Base-by-base conservation (phyloP, 2,113 vertebrate genomes). In the Nothobranchius furzeri region DNA sequence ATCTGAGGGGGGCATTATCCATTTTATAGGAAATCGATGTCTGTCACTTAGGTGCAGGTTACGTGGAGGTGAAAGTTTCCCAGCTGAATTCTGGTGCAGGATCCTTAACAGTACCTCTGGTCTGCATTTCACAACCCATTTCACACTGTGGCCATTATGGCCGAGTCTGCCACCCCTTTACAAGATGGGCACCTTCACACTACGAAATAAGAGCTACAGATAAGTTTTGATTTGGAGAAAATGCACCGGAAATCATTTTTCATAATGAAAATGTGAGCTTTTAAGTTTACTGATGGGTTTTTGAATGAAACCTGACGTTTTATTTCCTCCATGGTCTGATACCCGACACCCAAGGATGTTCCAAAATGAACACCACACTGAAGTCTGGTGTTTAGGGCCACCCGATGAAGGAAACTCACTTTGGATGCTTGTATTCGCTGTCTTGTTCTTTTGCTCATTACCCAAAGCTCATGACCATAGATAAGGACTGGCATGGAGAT, bases 121-220 rank as follows among this genome's bases (percentile, higher is more conserved):
- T 79, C 61, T 65, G 63, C 69, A 64, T 80, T 80, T 83, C 80
- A 83, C 71, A 68, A 82, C 58, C 82, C 75, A 75, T 86, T 80
- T 68, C 56, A 78, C 82, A 75, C 40, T 53, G 24, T 67, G 68
- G 37, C 60, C 68, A 76, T 80, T 49, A 72, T 20, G 25, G 20
- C 66, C 54, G 63, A 76, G 73, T 79, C 62, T 30, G 58, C 50
- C 55, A 70, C 47, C 40, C 53, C 60, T 50, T 60, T 7, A 25
- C 47, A 40, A 54, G 57, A 68, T 45, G 45, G 36, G 79, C 66
- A 69, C 69, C 64, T 58, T 61, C 63, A 73, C 70, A 76, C 72
- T 51, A 61, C 73, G 51, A 61, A 66, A 30, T 53, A 75, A 52
- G 12, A 37, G 48, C 72, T 7, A 49, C 36, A 55, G 66, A 57